A percentile compares a stretch with the other conserved stretches of the same genome.
phyloP scores from a whole-genome alignment of 2,113 vertebrate species.

The Halcyon malimbica region DNA sequence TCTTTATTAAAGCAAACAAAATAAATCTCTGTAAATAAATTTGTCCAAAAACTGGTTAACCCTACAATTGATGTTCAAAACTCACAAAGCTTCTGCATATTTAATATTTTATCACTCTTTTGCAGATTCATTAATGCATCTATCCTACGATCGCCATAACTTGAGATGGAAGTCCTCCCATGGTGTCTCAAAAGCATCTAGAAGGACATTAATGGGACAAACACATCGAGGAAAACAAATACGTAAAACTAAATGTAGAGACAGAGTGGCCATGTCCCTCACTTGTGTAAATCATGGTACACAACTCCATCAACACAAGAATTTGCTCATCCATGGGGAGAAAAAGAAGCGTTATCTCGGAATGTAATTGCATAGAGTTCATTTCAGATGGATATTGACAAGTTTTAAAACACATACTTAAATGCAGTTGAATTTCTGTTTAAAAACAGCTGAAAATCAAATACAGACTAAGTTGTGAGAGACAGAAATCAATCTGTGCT shows the following conservation, averaged over 20 bases:
- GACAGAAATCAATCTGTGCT: background rate
- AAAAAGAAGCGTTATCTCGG: background rate
- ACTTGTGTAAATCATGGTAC: background rate
- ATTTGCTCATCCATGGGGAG: background rate
- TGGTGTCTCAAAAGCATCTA: background rate
- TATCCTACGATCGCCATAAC: background rate
- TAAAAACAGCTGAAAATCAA: background rate
- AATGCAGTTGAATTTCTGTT: background rate
- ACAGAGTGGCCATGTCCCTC: background rate
- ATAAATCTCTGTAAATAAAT: background rate
- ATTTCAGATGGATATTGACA: background rate
- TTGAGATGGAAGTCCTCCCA: background rate
- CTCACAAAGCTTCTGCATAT: background rate
- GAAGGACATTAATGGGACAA: background rate
- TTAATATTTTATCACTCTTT: background rate
- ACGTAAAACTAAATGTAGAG: background rate
- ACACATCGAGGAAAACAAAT: background rate
- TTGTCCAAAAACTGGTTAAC: background rate
- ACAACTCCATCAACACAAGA: background rate
- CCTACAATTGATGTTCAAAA: background rate
- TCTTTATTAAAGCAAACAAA: background rate
- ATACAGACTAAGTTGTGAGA: background rate
- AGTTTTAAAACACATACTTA: background rate
- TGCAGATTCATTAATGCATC: background rate
- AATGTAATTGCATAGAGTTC: background rate